Evolutionary conservation across 2,888 invertebrate genomes (phyloP), one percentile per base, ranked within the genome.

Genomic region (Caenorhabditis imperialis): DNA sequence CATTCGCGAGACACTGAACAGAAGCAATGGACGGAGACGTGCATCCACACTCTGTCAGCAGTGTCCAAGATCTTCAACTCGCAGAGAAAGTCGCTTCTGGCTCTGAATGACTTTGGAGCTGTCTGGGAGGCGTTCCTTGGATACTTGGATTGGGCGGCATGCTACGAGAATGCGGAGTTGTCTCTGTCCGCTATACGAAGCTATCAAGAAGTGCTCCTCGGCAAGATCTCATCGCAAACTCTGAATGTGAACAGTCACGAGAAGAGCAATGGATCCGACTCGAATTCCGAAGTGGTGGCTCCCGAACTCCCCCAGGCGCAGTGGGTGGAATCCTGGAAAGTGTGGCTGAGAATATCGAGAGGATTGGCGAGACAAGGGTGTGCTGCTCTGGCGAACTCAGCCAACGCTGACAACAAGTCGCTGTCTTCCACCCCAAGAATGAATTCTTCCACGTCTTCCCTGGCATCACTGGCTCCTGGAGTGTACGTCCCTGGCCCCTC

Each of bases 111-210:
- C 90, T 98, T 97, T 90, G 92, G 93, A 54, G 91, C 94, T 57
- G 95, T 95, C 0, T 99, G 98, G 98, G 93, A 93, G 0, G 91
- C 96, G 2, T 91, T 99, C 18, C 91, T 99, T 38, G 94, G 95
- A 86, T 96, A 95, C 86, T 94, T 99, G 86, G 95, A 96, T 85
- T 93, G 94, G 89, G 93, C 95, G 16, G 95, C 97, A 0, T 90
- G 73, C 95, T 50, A 82, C 85, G 93, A 93, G 89, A 98, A 95
- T 89, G 94, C 95, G 67, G 98, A 99, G 91, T 89, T 90, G 40
- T 96, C 97, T 0, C 91, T 98, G 82, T 95, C 97, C 2, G 96
- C 97, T 0, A 90, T 99, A 7, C 96, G 97, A 89, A 95, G 96
- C 14, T 94, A 98, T 89, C 97, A 98, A 90, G 97, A 98, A 89